Percentiles rank a stretch among this genome's conserved stretches.
Conservation (phyloP, 2,113 vertebrate genomes). For the Heterotilapia buettikoferi region DNA sequence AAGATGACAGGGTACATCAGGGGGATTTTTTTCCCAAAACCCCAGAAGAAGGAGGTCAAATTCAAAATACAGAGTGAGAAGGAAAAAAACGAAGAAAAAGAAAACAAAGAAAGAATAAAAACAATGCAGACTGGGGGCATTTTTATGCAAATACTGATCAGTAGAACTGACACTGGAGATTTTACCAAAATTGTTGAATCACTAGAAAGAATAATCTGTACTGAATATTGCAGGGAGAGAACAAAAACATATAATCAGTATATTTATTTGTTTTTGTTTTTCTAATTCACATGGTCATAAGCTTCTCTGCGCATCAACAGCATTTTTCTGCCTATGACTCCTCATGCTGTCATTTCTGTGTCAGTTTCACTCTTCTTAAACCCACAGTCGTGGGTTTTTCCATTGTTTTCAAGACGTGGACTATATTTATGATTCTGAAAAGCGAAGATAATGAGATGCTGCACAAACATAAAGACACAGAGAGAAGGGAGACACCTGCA, state of each 20-base stretch:
- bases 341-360: background rate
- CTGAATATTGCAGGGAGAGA: background rate
- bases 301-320: background rate
- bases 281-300: background rate
- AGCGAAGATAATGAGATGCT: background rate
- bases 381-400: background rate
- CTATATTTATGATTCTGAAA: background rate
- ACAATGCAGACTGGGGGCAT: background rate
- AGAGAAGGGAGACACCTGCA: slow-evolving; percentile 2
- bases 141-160: slow-evolving; percentile 38
- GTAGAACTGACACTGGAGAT: background rate
- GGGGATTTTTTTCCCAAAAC: slow-evolving; percentile 40
- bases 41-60: slow-evolving; percentile 48
- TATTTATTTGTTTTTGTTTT: background rate
- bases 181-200: background rate
- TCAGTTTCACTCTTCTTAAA: background rate
- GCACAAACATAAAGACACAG: background rate
- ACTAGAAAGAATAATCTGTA: background rate
- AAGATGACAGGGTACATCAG: slow-evolving; percentile 42
- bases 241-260: background rate
- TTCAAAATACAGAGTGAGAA: slow-evolving; percentile 13
- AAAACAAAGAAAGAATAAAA: background rate
- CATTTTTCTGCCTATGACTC: background rate
- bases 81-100: background rate
- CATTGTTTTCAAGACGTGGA: background rate